Evolutionary conservation across 2,888 invertebrate species (phyloP), one percentile per base, ranked within the genome.

Genomic region (Scaptomyza parva): DNA sequence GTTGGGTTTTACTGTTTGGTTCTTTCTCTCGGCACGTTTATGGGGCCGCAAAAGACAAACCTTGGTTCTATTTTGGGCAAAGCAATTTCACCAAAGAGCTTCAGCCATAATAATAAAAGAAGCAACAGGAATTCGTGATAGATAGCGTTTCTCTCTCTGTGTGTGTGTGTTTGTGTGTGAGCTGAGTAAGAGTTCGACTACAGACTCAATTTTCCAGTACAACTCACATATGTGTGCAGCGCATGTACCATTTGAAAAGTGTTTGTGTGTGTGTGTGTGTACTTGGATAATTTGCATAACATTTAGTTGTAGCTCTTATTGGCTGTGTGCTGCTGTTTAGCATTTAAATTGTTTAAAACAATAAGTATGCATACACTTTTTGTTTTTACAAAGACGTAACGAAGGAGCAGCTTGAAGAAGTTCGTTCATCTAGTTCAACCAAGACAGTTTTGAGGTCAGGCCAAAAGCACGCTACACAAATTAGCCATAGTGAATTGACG

Each of bases 281-380:
- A 8, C 35, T 30, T 26, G 30, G 28, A 48, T 53, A 80, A 77
- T 76, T 80, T 76, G 74, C 76, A 80, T 80, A 76, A 76, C 76
- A 72, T 64, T 80, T 62, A 60, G 68, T 63, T 57, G 67, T 60
- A 44, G 30, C 33, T 57, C 45, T 79, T 75, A 66, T 76, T 76
- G 76, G 61, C 45, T 48, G 60, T 20, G 17, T 40, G 12, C 26
- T 55, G 24, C 74, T 78, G 79, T 47, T 76, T 77, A 73, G 74
- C 74, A 77, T 77, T 68, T 69, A 81, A 77, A 77, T 76, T 70
- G 71, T 45, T 50, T 51, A 28, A 50, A 57, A 47, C 53, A 43
- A 40, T 62, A 17, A 14, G 24, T 18, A 35, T 51, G 20, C 30
- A 48, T 50, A 47, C 9, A 30, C 12, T 52, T 20, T 30, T 37